Evolutionary conservation across 2,113 vertebrate genomes (phyloP), one percentile per base, ranked within the genome.

Genomic region (Microcebus tavaratra): DNA sequence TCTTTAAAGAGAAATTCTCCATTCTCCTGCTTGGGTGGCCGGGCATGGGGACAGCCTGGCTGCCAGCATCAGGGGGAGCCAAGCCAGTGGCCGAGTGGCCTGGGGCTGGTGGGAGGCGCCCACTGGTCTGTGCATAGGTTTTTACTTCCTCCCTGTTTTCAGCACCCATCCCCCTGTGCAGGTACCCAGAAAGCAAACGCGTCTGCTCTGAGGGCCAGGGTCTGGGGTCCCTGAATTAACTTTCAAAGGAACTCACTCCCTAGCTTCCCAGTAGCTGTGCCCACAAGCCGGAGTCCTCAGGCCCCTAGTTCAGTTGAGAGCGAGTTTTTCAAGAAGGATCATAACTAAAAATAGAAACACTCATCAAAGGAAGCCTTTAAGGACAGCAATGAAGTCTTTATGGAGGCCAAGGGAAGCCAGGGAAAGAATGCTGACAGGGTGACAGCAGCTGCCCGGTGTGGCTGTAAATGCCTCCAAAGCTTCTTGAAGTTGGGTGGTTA

Each of bases 351-450:
- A 0, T 10, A 8, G 2, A 34, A 63, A 93, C 55, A 65, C 73
- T 61, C 1, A 6, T 67, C 70, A 48, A n/a, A 76, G 65, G 82
- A 83, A 94, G 76, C n/a, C 67, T 78, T 65, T 73, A 61, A 76
- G 76, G 48, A 25, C 0, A 86, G 85, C 81, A 78, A 5, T 23
- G 81, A 85, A 15, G n/a, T 83, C 73, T 94, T 70, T 72, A 61
- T 23, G 82, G 79, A 81, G 76, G 87, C 23, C 53, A 94, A 90
- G 59, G 53, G 70, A 95, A 98, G 86, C 34, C 88, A 81, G 25
- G 59, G 63, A 82, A 29, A 65, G 42, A 78, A 57, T 48, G 90
- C 12, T 87, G 81, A 55, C 83, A 68, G 12, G 95, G n/a, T 75
- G 95, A 85, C 53, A 78, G 11, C 92, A 97, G 59, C 82, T 7